phyloP scores from a whole-genome alignment of 2,113 vertebrate genomes.

The Stegostoma tigrinum region DNA sequence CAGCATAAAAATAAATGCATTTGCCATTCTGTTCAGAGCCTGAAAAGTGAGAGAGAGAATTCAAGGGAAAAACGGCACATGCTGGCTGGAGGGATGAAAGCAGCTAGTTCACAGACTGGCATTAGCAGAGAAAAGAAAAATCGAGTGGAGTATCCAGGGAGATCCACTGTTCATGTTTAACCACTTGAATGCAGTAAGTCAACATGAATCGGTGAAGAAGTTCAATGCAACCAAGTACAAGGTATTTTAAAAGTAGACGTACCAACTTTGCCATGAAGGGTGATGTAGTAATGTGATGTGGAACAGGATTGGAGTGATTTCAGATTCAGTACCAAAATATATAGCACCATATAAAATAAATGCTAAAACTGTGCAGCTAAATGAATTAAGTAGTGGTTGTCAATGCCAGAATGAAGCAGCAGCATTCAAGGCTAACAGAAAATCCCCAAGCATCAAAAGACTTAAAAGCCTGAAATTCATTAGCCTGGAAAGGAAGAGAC shows the following conservation, averaged over 20 bases:
- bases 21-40: background rate
- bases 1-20: background rate
- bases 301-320: background rate
- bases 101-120: background rate
- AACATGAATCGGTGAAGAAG: background rate
- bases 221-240: background rate
- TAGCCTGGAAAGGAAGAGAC: background rate
- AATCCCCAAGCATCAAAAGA: background rate
- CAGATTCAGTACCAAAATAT: background rate
- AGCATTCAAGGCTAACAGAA: background rate
- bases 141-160: background rate
- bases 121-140: background rate
- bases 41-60: background rate
- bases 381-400: background rate
- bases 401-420: background rate
- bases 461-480: background rate
- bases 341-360: background rate
- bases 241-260: background rate
- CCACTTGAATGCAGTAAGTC: background rate
- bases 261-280: background rate
- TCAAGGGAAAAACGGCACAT: background rate
- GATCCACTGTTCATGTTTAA: background rate
- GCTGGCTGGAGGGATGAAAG: conserved; percentile 6
- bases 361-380: background rate
- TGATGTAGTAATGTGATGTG: background rate